Evolutionary conservation across 2,888 invertebrate genomes (phyloP), one percentile per base, ranked within the genome.

Genomic region (Sesia bembeciformis): DNA sequence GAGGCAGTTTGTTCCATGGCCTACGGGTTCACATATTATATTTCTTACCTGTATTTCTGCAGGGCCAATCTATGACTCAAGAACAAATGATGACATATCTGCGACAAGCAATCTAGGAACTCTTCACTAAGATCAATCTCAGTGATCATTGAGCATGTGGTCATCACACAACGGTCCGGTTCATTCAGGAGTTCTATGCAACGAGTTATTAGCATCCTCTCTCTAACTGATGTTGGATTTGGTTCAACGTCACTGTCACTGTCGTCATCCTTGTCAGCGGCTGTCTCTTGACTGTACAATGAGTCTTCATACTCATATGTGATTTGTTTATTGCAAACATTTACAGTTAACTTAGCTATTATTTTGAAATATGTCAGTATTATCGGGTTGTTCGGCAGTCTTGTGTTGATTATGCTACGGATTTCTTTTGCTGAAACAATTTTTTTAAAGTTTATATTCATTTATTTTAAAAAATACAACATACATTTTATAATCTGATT

Each of bases 71-170:
- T 94, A 73, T 96, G 94, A 64, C 95, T 94, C 62, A 96, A 90
- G 73, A 97, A 85, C 53, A 97, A 85, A 80, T 95, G 94, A 81
- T 97, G 96, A 70, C 96, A 96, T 54, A 97, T 91, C 72, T 93
- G 91, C 59, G 95, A 95, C 58, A 96, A 84, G 6, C 92, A 91
- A 64, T 93, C 92, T 51, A 96, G 80, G 39, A 93, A 90, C 4
- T 90, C 85, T 76, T 86, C 81, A 77, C 74, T 76, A 68, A 91
- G 70, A 66, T 91, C 73, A 63, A 67, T 66, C 62, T 92, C 63
- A 84, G 93, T 65, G 84, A 92, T 66, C 81, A 86, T 64, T 74
- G 91, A 68, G 60, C 89, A 89, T 0, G 81, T 81, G 1, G 62
- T 62, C 82, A 90, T 82, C 0, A 90, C 68, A 56, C 78, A 81